Conservation (phyloP, 2,888 invertebrate genomes). For the Epinotia brunnichana region DNA sequence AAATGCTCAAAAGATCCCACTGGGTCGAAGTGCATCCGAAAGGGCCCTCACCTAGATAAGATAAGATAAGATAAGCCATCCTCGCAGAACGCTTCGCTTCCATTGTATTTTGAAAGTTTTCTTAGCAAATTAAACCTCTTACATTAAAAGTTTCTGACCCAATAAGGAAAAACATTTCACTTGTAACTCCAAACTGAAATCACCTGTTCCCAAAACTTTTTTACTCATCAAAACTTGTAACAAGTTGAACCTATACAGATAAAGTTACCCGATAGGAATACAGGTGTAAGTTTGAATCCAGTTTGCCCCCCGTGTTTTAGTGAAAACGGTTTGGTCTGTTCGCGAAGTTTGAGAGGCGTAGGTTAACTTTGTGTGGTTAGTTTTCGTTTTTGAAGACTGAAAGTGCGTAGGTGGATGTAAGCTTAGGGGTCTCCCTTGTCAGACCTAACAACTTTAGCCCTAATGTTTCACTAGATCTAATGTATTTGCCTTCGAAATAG, state of each 20-base stretch:
- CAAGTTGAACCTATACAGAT: constrained; percentile 23
- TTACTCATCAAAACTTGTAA: constrained; percentile 38
- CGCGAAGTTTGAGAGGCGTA: constrained; percentile 12
- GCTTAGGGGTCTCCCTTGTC: no score
- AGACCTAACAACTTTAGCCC: no score
- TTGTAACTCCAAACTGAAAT: constrained; percentile 31
- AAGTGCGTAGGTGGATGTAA: background rate
- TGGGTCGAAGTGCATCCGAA: no score
- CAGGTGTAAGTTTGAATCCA: constrained; percentile 37
- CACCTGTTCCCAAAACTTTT: constrained; percentile 41
- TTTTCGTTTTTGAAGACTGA: background rate
- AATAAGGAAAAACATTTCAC: constrained; percentile 30
- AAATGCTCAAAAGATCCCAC: no score
- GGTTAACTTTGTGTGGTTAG: constrained; percentile 2
- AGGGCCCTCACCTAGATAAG: no score
- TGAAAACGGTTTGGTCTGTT: constrained; percentile 20
- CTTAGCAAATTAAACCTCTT: constrained; percentile 22
- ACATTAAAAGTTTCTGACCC: constrained; percentile 31
- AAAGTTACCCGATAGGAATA: constrained; percentile 32
- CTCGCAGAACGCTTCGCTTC: background rate
- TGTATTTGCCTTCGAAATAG: no score
- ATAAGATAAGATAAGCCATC: no score
- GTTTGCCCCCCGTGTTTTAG: constrained; percentile 22
- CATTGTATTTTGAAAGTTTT: background rate
- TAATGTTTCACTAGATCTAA: no score